Percentiles rank a stretch among this genome's conserved stretches.
Conservation (phyloP, 2,113 vertebrate species). For the Carassius carassius region DNA sequence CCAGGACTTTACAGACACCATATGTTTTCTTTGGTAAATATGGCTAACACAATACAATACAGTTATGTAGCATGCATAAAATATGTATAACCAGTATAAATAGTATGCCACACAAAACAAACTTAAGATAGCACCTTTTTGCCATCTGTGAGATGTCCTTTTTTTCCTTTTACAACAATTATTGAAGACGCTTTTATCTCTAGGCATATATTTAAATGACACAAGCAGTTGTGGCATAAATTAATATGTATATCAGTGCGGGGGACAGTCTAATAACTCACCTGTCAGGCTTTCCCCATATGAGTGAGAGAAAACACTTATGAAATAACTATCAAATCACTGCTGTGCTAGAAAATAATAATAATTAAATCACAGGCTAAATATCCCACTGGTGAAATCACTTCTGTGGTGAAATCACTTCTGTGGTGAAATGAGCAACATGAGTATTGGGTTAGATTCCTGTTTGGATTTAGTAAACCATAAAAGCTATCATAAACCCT, state of each 20-base stretch:
- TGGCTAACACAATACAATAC: not conserved
- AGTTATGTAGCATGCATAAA: not conserved
- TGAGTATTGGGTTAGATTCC: slow-evolving; percentile 68
- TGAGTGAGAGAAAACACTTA: slow-evolving; percentile 71
- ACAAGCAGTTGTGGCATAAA: slow-evolving; percentile 73
- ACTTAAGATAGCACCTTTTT: slow-evolving; percentile 4
- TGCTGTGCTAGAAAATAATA: slow-evolving; percentile 54
- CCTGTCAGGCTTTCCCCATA: slow-evolving; percentile 73
- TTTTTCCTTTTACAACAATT: slow-evolving; percentile 64
- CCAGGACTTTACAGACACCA: not conserved
- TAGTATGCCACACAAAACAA: not conserved
- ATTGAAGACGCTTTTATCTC: slow-evolving; percentile 73
- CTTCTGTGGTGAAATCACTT: slow-evolving; percentile 55
- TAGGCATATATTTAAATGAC: slow-evolving; percentile 72
- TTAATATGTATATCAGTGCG: slow-evolving; percentile 79
- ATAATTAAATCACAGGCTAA: slow-evolving; percentile 65
- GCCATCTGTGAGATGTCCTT: not conserved
- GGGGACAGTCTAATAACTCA: slow-evolving; percentile 78
- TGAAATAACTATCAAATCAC: slow-evolving; percentile 70
- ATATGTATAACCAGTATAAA: not conserved
- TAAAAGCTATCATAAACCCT: slow-evolving; percentile 69
- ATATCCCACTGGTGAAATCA: slow-evolving; percentile 70
- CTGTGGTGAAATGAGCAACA: slow-evolving; percentile 30
- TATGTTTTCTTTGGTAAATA: not conserved
- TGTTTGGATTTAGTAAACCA: slow-evolving; percentile 62